A percentile compares a stretch with the other conserved stretches of the same genome.
Evolutionary conservation across 2,888 invertebrate genomes (phyloP).

Genomic region (Coleophora deauratella): DNA sequence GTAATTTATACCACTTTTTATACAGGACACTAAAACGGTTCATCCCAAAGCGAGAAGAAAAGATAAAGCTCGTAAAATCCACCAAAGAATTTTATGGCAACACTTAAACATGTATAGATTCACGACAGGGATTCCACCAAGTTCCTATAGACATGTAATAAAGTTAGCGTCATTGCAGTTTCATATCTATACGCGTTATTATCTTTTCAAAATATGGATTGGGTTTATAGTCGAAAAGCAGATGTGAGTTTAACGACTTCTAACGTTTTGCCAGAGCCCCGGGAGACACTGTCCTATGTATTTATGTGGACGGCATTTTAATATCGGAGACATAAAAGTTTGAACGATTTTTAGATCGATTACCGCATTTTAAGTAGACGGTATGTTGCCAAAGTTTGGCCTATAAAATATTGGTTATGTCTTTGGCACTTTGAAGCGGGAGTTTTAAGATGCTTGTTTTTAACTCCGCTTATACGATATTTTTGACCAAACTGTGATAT

Average conservation of each 20-base stretch:
- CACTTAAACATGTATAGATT: conserved; percentile 8
- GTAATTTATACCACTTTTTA: not conserved
- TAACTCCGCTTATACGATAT: too few relatives aligned
- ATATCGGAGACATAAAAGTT: conserved; percentile 4
- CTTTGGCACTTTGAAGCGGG: too few relatives aligned
- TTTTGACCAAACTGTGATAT: too few relatives aligned
- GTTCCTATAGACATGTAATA: conserved; percentile 16
- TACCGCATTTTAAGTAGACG: not conserved
- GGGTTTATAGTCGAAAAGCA: conserved; percentile 16
- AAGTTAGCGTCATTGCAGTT: conserved; percentile 15
- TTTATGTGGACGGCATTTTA: conserved; percentile 2
- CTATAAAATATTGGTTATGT: too few relatives aligned
- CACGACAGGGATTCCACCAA: conserved; percentile 2
- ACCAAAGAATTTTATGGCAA: conserved; percentile 14
- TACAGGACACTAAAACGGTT: not conserved
- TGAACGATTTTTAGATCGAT: conserved; percentile 3
- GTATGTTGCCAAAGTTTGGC: too few relatives aligned
- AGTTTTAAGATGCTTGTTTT: too few relatives aligned
- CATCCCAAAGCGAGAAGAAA: conserved; percentile 6
- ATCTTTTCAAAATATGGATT: conserved; percentile 25
- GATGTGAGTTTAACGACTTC: conserved; percentile 18
- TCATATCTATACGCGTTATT: conserved; percentile 19
- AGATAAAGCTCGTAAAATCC: conserved; percentile 13
- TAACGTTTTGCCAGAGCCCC: conserved; percentile 7
- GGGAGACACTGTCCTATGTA: not conserved